Base-by-base conservation (phyloP, 1,140 invertebrate species). In the Drosophila simulans region DNA sequence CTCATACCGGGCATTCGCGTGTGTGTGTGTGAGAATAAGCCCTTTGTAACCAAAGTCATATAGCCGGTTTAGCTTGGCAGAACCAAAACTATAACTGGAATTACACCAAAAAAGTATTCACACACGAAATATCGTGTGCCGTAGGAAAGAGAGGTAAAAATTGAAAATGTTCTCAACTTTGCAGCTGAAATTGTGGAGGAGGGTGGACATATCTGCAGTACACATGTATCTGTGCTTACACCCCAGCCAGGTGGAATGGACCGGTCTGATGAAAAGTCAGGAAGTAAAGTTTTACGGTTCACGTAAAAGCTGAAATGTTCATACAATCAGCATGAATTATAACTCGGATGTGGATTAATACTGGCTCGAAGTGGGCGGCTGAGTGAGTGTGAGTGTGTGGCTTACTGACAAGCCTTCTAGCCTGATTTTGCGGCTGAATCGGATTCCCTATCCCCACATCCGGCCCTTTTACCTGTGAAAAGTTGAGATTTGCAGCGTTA, bases 321-420 rank as follows among this genome's bases (percentile, higher is more conserved):
- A 90, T 90, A 89, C 84, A 89, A 89, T 89, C 85, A 89, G 85
- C 85, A 89, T 90, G 84, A 89, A 89, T 89, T 89, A 89, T 89
- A 89, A 89, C 84, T 90, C 85, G 84, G 84, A 89, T 89, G 84
- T 78, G 85, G 84, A 89, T 89, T 89, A 89, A 89, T 90, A 80
- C 85, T 88, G 68, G 48, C 39, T 64, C 52, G 70, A 71, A 66
- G 69, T 78, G 72, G 57, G 45, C 31, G 53, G 8, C 7, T 31
- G 31, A 31, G 31, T 15, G 49, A 8, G 39, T 57, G 46, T 25
- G 62, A 56, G 54, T 53, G 51, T 42, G 34, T 68, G 77, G 35
- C 62, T 80, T 58, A 64, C 53, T 66, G 53, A 66, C 60, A 75
- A 59, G 60, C 72, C 73, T 76, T 76, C 72, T 40, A 39, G 40